Evolutionary conservation across 2,888 invertebrate genomes (phyloP), one percentile per base, ranked within the genome.

Genomic region (Lordiphosa andalusiaca): DNA sequence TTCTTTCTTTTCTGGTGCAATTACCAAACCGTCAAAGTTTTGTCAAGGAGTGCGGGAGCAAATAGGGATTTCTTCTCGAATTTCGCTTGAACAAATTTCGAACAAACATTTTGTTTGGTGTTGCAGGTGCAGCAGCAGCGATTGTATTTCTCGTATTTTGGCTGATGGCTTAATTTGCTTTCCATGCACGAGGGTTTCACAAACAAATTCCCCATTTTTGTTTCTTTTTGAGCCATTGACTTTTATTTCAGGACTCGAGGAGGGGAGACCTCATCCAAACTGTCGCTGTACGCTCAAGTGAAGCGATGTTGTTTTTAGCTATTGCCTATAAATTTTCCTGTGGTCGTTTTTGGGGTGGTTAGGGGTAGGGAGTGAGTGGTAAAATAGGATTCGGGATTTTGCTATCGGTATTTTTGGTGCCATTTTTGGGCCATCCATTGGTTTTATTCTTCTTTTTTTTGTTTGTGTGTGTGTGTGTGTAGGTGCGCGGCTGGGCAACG

Each of bases 151-250:
- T 68, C 33, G 33, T 12, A 36, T 49, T 38, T 35, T 33, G 30
- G 53, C 42, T 59, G 52, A 85, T 63, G 71, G 86, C 78, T 85
- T 85, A 84, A 85, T 78, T 76, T 81, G 66, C 54, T 84, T 85
- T 85, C 67, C 71, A 85, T 85, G 53, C 48, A 68, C 30, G 30
- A 41, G 16, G 40, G 39, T 42, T 52, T 13, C 36, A 46, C 42
- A 47, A 56, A 67, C 52, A 57, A 48, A 58, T 33, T n/a, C n/a
- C 48, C 62, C 19, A 21, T 52, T 41, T 58, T 42, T 47, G n/a
- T 25, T 9, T 53, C 7, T 52, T 49, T 67, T 68, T 73, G 56
- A 64, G 42, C 63, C 68, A 67, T 80, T 81, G 82, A 80, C 68
- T 80, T 84, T 84, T 81, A 73, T 85, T 73, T 76, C 55, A 58